Evolutionary conservation across 2,797 vertebrate genomes (phyloP).

Genomic region (Ambastaia sidthimunki): DNA sequence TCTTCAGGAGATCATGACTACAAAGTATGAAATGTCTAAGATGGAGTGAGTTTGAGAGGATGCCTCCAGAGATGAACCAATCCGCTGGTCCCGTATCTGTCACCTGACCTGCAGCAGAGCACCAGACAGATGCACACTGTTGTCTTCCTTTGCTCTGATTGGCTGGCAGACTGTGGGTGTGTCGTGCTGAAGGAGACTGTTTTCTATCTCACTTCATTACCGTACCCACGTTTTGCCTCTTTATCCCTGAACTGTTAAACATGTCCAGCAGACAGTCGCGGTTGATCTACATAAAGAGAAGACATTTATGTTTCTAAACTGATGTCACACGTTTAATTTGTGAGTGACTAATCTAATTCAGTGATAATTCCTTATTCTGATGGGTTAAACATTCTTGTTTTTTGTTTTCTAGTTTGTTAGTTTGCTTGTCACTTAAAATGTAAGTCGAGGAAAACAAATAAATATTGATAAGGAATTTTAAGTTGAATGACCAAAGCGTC

Average conservation of each 20-base stretch:
- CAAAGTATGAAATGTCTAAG: conserved; percentile 90
- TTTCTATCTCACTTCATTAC: background rate
- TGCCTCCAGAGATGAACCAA: background rate
- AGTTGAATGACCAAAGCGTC: conserved; percentile 41
- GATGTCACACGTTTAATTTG: too few species aligned
- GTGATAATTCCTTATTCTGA: background rate
- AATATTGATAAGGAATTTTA: conserved; percentile 10
- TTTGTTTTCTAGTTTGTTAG: conserved; percentile 10
- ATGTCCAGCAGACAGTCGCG: conserved; percentile 1
- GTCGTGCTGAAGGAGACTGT: background rate
- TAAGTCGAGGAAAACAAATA: background rate
- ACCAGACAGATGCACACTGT: background rate
- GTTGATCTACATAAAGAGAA: too few species aligned
- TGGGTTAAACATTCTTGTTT: background rate
- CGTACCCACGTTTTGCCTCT: background rate
- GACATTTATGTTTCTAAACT: too few species aligned
- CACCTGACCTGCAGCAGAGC: conserved; percentile 2
- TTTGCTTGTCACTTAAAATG: background rate
- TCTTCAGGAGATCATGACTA: conserved; percentile 88
- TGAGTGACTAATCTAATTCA: background rate
- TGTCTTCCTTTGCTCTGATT: conserved; percentile 9
- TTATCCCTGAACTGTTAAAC: background rate
- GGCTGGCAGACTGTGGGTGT: background rate
- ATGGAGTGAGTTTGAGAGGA: conserved; percentile 77
- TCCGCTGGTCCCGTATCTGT: background rate